Conservation (phyloP, 2,797 vertebrate genomes). For the Coregonus ussuriensis region DNA sequence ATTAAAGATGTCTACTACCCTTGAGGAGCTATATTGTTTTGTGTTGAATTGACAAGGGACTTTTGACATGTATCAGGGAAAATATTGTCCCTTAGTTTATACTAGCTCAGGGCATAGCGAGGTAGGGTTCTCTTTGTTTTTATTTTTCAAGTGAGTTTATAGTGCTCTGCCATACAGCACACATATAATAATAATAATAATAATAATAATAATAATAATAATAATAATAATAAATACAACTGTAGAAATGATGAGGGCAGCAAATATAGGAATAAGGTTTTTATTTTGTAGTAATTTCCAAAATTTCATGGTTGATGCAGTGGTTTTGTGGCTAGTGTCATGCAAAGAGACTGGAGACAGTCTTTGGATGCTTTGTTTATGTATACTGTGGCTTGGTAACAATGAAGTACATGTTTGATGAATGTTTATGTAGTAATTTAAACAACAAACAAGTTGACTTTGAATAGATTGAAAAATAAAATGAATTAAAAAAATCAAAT, state of each 20-base stretch:
- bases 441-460: constrained; percentile 68
- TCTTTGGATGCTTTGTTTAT: constrained; percentile 64
- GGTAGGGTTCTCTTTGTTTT: constrained; percentile 53
- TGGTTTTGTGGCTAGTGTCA: constrained; percentile 61
- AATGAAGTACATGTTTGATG: constrained; percentile 76
- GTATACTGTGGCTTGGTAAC: constrained; percentile 71
- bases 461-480: constrained; percentile 76
- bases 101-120: constrained; percentile 75
- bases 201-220: constrained; percentile 14
- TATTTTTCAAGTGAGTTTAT: constrained; percentile 39
- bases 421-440: constrained; percentile 76
- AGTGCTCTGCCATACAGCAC: constrained; percentile 57
- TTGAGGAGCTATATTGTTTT: constrained; percentile 53
- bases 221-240: constrained; percentile 41
- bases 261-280: constrained; percentile 57
- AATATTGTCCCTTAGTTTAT: constrained; percentile 71
- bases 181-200: neutral
- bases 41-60: constrained; percentile 69
- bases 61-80: constrained; percentile 76
- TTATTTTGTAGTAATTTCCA: constrained; percentile 26
- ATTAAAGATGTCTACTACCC: constrained; percentile 29
- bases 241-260: constrained; percentile 42
- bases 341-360: constrained; percentile 31
- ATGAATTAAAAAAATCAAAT: constrained; percentile 52
- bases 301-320: constrained; percentile 46